Evolutionary conservation across 1,140 invertebrate genomes (phyloP), one percentile per base, ranked within the genome.

Genomic region (Drosophila pseudoobscura): DNA sequence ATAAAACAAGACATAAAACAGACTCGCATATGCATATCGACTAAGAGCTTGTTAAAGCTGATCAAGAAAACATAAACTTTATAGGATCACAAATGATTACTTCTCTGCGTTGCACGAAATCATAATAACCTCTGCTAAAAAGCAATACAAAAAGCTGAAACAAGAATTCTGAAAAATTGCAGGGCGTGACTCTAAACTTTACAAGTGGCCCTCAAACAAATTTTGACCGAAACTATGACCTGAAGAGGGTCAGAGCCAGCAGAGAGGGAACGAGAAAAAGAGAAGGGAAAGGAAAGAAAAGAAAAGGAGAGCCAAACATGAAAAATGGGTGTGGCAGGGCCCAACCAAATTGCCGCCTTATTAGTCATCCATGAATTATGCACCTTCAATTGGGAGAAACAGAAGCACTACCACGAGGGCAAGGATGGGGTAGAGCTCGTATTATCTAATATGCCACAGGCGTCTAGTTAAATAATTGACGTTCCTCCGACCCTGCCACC

Each of bases 391-490:
- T 13, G 11, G 35, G 3, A 4, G 35, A 39, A 9, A 58, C 9
- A 7, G 31, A 39, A 22, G 2, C 15, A 17, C 2, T 4, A 35
- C 3, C 7, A 11, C 11, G 51, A 20, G 17, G 8, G 51, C 5
- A 20, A 13, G 47, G 20, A 20, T 17, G 6, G 51, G 22, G 31
- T 53, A 13, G 22, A 35, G 35, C 73, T 59, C 75, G 54, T 74
- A 77, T 77, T 77, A 77, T 69, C 75, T 77, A 77, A 77, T 77
- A 77, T 74, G 75, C 75, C 75, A 75, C 75, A 64, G 72, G 71
- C 72, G 75, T 75, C 64, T 77, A 74, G 58, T 75, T 70, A 75
- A 77, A 75, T 77, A 75, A 75, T 77, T 77, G 63, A 75, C 49
- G 51, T 26, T 26, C 24, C 52, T 11, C 8, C 7, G 2, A 26